phyloP scores from a whole-genome alignment of 2,888 invertebrate genomes.

The Caradrina kadenii region DNA sequence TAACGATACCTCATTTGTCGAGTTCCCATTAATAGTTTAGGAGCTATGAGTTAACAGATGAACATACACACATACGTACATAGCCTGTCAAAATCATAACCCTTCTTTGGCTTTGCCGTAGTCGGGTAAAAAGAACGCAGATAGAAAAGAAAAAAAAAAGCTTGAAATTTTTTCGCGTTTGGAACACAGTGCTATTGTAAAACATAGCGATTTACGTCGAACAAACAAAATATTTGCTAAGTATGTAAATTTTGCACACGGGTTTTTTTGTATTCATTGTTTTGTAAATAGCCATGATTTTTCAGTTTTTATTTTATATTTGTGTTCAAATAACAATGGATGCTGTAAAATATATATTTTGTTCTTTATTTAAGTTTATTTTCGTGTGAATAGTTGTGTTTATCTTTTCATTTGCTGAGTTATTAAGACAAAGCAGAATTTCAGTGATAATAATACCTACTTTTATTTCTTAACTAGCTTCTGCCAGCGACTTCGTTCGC shows the following conservation, averaged over 20 bases:
- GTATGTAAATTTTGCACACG: constrained; percentile 35
- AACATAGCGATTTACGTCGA: constrained; percentile 28
- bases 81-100: too few relatives aligned
- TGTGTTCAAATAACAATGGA: constrained; percentile 4
- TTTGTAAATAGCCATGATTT: constrained; percentile 21
- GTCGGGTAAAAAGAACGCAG: neutral
- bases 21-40: too few relatives aligned
- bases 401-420: too few relatives aligned
- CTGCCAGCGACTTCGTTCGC: too few relatives aligned
- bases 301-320: constrained; percentile 14
- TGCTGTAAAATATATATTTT: neutral
- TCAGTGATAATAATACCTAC: too few relatives aligned
- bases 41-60: too few relatives aligned
- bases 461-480: too few relatives aligned
- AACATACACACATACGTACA: too few relatives aligned
- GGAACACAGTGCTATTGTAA: constrained; percentile 36
- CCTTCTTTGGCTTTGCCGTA: too few relatives aligned
- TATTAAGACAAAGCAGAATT: too few relatives aligned
- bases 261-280: constrained; percentile 14
- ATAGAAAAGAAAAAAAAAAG: constrained; percentile 1
- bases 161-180: constrained; percentile 10
- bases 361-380: neutral
- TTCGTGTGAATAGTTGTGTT: neutral
- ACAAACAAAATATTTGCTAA: constrained; percentile 44
- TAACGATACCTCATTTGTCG: too few relatives aligned